Base-by-base conservation (phyloP, 2,888 invertebrate species). In the Conus canariensis region DNA sequence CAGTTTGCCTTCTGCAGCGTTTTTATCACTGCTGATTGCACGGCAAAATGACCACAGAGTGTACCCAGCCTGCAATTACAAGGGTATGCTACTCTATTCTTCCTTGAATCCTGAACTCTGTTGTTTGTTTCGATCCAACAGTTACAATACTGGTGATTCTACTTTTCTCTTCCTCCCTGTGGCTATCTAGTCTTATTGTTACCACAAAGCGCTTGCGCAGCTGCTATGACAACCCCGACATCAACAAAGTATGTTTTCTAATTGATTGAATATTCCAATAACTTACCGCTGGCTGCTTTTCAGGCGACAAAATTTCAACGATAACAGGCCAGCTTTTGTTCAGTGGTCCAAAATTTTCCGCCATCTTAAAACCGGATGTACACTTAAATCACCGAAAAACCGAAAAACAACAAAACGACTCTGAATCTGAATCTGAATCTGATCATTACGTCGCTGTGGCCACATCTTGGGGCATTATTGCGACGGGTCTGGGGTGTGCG, bases 261-360 rank as follows among this genome's bases (percentile, higher is more conserved):
- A 60, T 12, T 14, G n/a, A 60, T 8, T 25, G 56, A 60, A 2
- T n/a, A 85, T 5, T 7, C 4, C 60, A 60, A 8, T 22, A 56
- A n/a, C 85, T 60, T 60, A 60, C 85, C 74, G 87, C 87, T 30
- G 60, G 74, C 30, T 74, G 77, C 67, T 90, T 90, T n/a, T 85
- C 91, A 19, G 94, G 94, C 85, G 93, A 92, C 16, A 95, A 91
- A 58, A 92, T 92, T 87, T 92, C 91, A 30, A 93, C 92, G n/a
- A 93, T 92, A 82, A 93, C 90, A 77, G 91, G 88, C 95, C 94
- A 95, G 67, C 94, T 93, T 58, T 90, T 88, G 88, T 93, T 94
- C 25, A 94, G 86, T 59, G 82, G 86, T n/a, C 94, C 94, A 86
- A 91, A 90, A 92, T 91, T 92, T 90, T 92, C 94, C 93, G 93